These are phyloP conservation scores for Carpatolechia fugitivella DNA, from an alignment of 2,888 invertebrate genomes.

Conservation along the genomic window DNA sequence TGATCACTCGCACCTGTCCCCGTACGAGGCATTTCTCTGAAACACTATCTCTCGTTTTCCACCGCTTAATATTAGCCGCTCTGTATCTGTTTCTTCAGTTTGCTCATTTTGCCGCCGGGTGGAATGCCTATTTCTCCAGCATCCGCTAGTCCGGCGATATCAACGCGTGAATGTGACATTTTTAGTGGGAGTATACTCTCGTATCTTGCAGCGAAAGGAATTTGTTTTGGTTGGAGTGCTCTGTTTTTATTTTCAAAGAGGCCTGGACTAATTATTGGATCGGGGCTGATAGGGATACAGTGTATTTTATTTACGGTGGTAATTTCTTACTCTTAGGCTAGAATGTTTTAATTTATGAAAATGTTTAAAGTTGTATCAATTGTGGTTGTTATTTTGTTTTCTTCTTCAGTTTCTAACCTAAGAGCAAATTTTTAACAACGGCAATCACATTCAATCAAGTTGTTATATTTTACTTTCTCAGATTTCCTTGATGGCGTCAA, in stretches of 20 bases:
- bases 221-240: not conserved
- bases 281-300: not conserved
- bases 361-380: too few species aligned
- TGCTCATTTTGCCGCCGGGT: constrained; percentile 6
- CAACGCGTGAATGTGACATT: not conserved
- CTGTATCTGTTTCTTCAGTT: not conserved
- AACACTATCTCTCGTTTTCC: constrained; percentile 34
- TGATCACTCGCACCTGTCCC: constrained; percentile 66
- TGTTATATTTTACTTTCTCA: too few species aligned
- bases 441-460: too few species aligned
- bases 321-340: too few species aligned
- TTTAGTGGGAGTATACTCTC: constrained; percentile 1
- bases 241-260: not conserved
- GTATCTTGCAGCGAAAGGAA: not conserved
- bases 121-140: constrained; percentile 1
- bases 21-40: constrained; percentile 36
- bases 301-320: too few species aligned
- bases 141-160: not conserved
- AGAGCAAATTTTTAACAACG: too few species aligned
- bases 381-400: not conserved
- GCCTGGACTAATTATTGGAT: not conserved
- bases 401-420: too few species aligned
- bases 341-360: too few species aligned
- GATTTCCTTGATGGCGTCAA: too few species aligned
- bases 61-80: constrained; percentile 32